Evolutionary conservation across 2,113 vertebrate genomes (phyloP), one percentile per base, ranked within the genome.

Genomic region (Melanocharis versteri): DNA sequence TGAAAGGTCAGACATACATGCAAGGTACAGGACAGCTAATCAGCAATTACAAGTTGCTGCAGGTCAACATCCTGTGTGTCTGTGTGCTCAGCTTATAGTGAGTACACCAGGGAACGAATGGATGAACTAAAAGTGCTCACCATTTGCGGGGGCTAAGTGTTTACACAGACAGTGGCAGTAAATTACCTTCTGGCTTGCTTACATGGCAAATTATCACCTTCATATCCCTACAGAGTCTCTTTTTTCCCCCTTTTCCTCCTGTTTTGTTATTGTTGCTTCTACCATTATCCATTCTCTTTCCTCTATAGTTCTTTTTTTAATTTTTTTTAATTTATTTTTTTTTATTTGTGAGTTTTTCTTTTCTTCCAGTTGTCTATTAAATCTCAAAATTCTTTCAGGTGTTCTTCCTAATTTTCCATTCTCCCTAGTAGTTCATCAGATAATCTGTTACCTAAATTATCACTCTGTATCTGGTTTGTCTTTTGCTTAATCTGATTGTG

Each of bases 261-360:
- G 7, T 39, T 73, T 54, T 73, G 13, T 4, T 44, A 26, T 37
- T 39, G 19, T 33, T 53, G 17, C 1, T 72, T 48, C 20, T 53
- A n/a, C 8, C 1, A 1, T 56, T 48, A 18, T 45, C 9, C 61
- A 33, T 57, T 8, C 6, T 73, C 8, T 42, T 2, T 5, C n/a
- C 18, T 12, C 19, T 26, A 5, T 15, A 39, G 7, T 24, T 50
- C 2, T 47, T 21, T 27, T 3, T 13, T 79, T n/a, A n/a, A n/a
- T n/a, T 23, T 20, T 30, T 26, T 35, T 53, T n/a, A 21, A 44
- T 9, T 37, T 28, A 27, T 18, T 27, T 28, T 33, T 45, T 30
- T 35, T 58, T 14, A 5, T 15, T 56, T 45, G 2, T 73, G 26
- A 35, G 1, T 4, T 48, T 61, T 20, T 87, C 6, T 60, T 88